These are phyloP conservation scores for Dicranocentrus wangi DNA, from an alignment of 2,888 invertebrate species.

Conservation along the genomic window DNA sequence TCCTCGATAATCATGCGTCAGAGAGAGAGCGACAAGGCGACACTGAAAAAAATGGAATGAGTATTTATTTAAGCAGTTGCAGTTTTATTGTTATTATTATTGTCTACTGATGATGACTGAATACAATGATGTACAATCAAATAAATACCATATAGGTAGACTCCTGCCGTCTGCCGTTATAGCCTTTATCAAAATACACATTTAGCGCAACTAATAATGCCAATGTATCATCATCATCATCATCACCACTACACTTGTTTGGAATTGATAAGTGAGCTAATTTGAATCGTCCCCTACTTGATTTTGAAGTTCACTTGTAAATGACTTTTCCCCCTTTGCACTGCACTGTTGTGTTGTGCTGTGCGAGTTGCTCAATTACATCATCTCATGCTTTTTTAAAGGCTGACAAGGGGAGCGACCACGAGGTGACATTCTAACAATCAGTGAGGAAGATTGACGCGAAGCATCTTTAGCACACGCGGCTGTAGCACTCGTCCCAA, in stretches of 20 bases:
- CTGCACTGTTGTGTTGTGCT: too few species aligned
- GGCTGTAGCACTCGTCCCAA: neutral
- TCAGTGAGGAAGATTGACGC: neutral
- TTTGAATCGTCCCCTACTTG: constrained; percentile 31
- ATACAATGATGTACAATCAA: constrained; percentile 4
- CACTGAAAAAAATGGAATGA: constrained; percentile 53
- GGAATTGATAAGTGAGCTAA: constrained; percentile 27
- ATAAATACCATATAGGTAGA: neutral
- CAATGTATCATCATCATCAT: constrained; percentile 20
- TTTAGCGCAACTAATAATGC: too few species aligned
- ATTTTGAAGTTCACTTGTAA: constrained; percentile 21
- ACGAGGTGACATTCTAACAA: constrained; percentile 34
- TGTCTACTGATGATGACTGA: constrained; percentile 8
- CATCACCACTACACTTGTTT: neutral
- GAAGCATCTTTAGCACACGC: constrained; percentile 15
- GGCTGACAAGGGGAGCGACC: constrained; percentile 41
- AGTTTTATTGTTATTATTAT: constrained; percentile 35
- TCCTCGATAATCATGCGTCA: constrained; percentile 24
- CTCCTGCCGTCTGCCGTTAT: too few species aligned
- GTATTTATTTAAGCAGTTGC: constrained; percentile 11
- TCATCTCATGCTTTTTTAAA: constrained; percentile 28
- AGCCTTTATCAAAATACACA: too few species aligned
- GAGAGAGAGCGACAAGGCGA: constrained; percentile 1
- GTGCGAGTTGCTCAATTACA: neutral
- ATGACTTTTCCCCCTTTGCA: neutral